Evolutionary conservation across 2,797 vertebrate genomes (phyloP).

Genomic region (Peromyscus melanophrys): DNA sequence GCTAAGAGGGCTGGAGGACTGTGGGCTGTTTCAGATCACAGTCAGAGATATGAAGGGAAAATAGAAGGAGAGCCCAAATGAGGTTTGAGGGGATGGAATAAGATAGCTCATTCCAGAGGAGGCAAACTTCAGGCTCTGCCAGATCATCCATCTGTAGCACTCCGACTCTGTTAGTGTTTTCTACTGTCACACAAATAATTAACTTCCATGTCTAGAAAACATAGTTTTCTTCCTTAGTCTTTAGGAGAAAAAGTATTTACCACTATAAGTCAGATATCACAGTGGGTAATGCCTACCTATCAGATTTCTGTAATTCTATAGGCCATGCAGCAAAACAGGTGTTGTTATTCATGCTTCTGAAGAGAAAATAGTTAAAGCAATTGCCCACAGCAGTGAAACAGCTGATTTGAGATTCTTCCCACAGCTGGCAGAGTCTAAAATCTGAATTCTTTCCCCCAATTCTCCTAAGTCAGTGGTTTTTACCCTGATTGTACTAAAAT

Average conservation of each 20-base stretch:
- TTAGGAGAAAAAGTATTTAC: conserved; percentile 2
- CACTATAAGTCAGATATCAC: background rate
- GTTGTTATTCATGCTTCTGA: background rate
- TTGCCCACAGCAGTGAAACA: background rate
- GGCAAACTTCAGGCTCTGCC: too few species aligned
- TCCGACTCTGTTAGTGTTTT: conserved; percentile 13
- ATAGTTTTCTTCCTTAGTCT: background rate
- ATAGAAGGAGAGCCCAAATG: background rate
- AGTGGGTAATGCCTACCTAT: background rate
- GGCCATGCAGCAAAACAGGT: background rate
- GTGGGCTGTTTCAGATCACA: background rate
- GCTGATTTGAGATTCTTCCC: background rate
- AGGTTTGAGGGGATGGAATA: background rate
- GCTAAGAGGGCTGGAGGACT: background rate
- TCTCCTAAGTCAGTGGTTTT: background rate
- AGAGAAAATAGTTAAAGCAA: background rate
- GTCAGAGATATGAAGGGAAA: background rate
- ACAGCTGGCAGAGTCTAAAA: background rate
- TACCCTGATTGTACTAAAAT: background rate
- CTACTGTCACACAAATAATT: background rate
- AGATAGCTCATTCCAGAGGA: background rate
- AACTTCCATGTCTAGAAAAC: conserved; percentile 8
- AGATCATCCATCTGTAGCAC: background rate
- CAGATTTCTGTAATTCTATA: conserved; percentile 25
- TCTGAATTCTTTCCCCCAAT: background rate